Percentiles rank a stretch among this genome's conserved stretches.
Conservation (phyloP, 2,888 invertebrate genomes). For the Lordiphosa fenestrarum region DNA sequence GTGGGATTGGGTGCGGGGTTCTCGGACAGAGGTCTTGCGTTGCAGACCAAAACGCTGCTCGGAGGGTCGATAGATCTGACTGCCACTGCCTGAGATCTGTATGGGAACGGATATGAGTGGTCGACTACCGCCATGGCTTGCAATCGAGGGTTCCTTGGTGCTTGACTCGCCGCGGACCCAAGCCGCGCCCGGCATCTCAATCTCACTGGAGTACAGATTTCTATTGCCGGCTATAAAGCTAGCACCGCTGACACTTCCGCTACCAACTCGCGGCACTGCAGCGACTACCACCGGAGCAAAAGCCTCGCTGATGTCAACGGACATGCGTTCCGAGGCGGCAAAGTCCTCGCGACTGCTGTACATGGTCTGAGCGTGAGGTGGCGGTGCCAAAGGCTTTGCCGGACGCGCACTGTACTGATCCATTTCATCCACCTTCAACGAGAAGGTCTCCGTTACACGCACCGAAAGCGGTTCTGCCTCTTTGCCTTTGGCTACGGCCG, state of each 20-base stretch:
- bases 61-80: slow-evolving; percentile 58
- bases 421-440: slow-evolving; percentile 79
- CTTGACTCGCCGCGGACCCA: slow-evolving; percentile 52
- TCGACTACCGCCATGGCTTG: slow-evolving; percentile 51
- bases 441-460: slow-evolving; percentile 78
- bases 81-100: slow-evolving; percentile 54
- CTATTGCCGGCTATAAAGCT: slow-evolving; percentile 74
- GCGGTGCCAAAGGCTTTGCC: slow-evolving; percentile 49
- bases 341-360: slow-evolving; percentile 76
- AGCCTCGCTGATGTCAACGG: slow-evolving; percentile 66
- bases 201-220: slow-evolving; percentile 69
- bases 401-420: slow-evolving; percentile 76
- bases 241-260: slow-evolving; percentile 43
- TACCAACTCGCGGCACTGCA: slow-evolving; percentile 40
- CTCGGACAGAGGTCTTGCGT: slow-evolving; percentile 66
- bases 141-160: slow-evolving; percentile 57
- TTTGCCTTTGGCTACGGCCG: slow-evolving; percentile 58
- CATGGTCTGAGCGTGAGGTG: slow-evolving; percentile 58
- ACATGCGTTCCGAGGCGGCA: slow-evolving; percentile 53
- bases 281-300: slow-evolving; percentile 75
- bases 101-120: slow-evolving; percentile 72
- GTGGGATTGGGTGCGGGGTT: slow-evolving; percentile 78
- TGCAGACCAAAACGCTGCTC: slow-evolving; percentile 66
- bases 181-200: slow-evolving; percentile 51
- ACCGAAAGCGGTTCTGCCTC: slow-evolving; percentile 72